Evolutionary conservation across 1,140 invertebrate genomes (phyloP).

Genomic region (Polyergus mexicanus): DNA sequence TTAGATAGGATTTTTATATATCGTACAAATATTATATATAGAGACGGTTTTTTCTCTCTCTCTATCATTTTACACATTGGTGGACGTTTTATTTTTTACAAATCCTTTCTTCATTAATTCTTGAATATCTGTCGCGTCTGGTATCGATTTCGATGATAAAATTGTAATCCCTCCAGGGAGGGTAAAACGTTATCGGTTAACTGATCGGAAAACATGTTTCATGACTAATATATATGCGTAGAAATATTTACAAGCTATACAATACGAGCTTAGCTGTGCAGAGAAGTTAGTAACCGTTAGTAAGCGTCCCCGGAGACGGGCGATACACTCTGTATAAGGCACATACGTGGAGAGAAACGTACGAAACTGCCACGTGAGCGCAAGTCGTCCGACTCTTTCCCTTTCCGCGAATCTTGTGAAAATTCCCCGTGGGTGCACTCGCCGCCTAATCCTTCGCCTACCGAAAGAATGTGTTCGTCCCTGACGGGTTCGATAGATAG

Average conservation of each 20-base stretch:
- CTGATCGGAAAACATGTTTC: slow-evolving; percentile 28
- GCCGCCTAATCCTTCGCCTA: slow-evolving; percentile 62
- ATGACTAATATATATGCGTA: slow-evolving; percentile 38
- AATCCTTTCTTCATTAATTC: slow-evolving; percentile 26
- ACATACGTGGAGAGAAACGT: slow-evolving; percentile 70
- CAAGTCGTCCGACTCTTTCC: slow-evolving; percentile 31
- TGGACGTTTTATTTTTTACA: neutral
- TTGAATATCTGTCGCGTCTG: neutral
- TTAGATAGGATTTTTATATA: neutral
- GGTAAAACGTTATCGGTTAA: slow-evolving; percentile 40
- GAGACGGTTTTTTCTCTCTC: neutral
- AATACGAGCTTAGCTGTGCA: slow-evolving; percentile 23
- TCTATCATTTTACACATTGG: too few relatives aligned
- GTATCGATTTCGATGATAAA: slow-evolving; percentile 29
- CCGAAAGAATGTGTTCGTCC: slow-evolving; percentile 46
- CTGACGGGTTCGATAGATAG: neutral
- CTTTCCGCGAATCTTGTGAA: slow-evolving; percentile 8
- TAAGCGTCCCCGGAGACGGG: slow-evolving; percentile 64
- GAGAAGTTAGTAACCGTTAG: slow-evolving; percentile 72
- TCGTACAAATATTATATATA: too few relatives aligned
- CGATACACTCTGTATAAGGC: slow-evolving; percentile 65
- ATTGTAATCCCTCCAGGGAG: slow-evolving; percentile 17
- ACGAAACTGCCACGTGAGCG: slow-evolving; percentile 67
- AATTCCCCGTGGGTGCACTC: slow-evolving; percentile 66
- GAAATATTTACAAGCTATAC: slow-evolving; percentile 59